phyloP scores from a whole-genome alignment of 1,140 invertebrate genomes.

The Diabrotica virgifera region DNA sequence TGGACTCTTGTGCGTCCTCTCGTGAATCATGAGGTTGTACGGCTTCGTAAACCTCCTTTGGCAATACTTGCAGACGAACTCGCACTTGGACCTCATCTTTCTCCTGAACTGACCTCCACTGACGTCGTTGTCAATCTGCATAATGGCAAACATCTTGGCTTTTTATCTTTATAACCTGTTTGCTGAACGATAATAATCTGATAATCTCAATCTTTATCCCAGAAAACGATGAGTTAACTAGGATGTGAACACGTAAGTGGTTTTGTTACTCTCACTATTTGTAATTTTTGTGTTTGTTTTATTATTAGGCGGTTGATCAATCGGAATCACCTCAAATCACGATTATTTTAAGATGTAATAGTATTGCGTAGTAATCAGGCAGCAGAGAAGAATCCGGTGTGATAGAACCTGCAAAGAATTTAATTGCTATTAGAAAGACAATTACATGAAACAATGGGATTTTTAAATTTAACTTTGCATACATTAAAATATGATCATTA shows the following conservation, averaged over 20 bases:
- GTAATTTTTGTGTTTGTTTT: conserved; percentile 3
- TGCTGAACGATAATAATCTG: conserved; percentile 1
- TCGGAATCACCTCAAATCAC: background rate
- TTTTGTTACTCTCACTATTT: background rate
- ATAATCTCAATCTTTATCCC: background rate
- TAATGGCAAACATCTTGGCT: conserved; percentile 76
- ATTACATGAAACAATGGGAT: too few species aligned
- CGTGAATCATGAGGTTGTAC: conserved; percentile 99
- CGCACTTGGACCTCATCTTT: conserved; percentile 91
- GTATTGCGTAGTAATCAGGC: background rate
- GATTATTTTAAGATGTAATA: background rate
- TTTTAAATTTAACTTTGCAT: too few species aligned
- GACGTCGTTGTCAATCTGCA: conserved; percentile 87
- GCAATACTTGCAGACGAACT: conserved; percentile 99
- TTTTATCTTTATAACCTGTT: conserved; percentile 27
- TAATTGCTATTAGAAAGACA: too few species aligned
- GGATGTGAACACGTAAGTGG: conserved; percentile 8
- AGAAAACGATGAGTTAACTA: conserved; percentile 12
- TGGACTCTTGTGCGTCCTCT: conserved; percentile 94
- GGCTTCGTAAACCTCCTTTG: conserved; percentile 98
- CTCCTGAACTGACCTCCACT: conserved; percentile 86
- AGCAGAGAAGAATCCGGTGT: background rate
- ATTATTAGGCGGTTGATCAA: background rate
- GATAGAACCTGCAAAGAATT: background rate
- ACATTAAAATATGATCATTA: too few species aligned